These are phyloP conservation scores for Scomber scombrus DNA, from an alignment of 2,113 vertebrate genomes.

Conservation along the genomic window DNA sequence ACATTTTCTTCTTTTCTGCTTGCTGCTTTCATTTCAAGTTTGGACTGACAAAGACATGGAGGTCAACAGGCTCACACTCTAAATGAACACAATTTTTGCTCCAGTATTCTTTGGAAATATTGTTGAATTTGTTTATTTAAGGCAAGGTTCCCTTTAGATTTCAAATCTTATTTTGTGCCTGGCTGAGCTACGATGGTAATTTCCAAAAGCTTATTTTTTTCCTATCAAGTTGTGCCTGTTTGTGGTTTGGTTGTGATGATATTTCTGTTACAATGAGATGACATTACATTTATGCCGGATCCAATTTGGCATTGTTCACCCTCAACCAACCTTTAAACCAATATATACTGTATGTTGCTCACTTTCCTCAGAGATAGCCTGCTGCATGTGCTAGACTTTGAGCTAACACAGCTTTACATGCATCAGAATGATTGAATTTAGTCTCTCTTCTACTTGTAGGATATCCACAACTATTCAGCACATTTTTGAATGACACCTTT, in stretches of 20 bases:
- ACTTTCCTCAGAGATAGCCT: conserved; percentile 9
- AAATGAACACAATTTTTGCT: no score
- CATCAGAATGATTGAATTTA: background rate
- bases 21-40: background rate
- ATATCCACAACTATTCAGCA: background rate
- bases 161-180: background rate
- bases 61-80: no score
- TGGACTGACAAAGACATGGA: background rate
- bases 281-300: conserved; percentile 21
- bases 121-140: background rate
- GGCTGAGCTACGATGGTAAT: background rate
- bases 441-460: background rate
- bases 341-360: background rate
- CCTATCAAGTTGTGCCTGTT: conserved; percentile 7
- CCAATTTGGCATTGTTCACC: conserved; percentile 27
- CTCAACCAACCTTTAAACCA: background rate
- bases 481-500: background rate
- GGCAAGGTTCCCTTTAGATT: background rate
- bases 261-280: conserved; percentile 15
- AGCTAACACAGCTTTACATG: background rate
- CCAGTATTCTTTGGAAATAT: background rate
- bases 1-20: background rate
- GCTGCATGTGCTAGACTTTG: background rate
- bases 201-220: background rate
- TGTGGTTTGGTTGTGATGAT: conserved; percentile 19